Base-by-base conservation (phyloP, 2,888 invertebrate genomes). In the Aporophyla nigra region DNA sequence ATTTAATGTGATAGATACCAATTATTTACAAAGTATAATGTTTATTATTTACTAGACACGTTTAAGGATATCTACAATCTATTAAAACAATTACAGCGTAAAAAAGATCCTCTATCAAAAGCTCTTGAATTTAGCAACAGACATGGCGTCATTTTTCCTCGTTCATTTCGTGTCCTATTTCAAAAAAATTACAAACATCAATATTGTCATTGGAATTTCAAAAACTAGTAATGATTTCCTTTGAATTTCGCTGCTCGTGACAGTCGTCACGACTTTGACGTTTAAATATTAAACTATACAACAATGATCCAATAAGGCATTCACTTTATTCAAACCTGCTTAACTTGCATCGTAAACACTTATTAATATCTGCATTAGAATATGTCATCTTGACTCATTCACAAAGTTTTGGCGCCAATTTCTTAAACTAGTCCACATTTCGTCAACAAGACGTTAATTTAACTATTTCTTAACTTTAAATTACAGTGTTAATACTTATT, bases 191-290 rank as follows among this genome's bases (percentile, higher is more conserved):
- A 46, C 56, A 79, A 77, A 82, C 74, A 68, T 71, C 7, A 71
- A 68, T 58, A 75, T 74, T 76, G 65, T 71, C 65, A 68, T 76
- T 67, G 66, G 68, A 65, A 77, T 83, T 79, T 79, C 76, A 85
- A 77, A 83, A 79, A 83, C 79, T 82, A 86, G 80, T 76, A 85
- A 86, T 83, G 77, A 83, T 84, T 86, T 82, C 78, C 80, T 76
- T 84, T 85, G 83, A 82, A 75, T 75, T 61, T 67, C 68, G 56
- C 82, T 83, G 76, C 82, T 93, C 92, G 92, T 91, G 91, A 88
- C 84, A 74, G 70, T 77, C 58, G 90, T 92, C 93, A 93, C 93
- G 93, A 93, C 87, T 89, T 86, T 80, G 87, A 84, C 84, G 77
- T 86, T 90, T 84, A 80, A 82, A 83, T 84, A 86, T 84, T 83